phyloP scores from a whole-genome alignment of 2,888 invertebrate species.

The Agapetus fuscipes region DNA sequence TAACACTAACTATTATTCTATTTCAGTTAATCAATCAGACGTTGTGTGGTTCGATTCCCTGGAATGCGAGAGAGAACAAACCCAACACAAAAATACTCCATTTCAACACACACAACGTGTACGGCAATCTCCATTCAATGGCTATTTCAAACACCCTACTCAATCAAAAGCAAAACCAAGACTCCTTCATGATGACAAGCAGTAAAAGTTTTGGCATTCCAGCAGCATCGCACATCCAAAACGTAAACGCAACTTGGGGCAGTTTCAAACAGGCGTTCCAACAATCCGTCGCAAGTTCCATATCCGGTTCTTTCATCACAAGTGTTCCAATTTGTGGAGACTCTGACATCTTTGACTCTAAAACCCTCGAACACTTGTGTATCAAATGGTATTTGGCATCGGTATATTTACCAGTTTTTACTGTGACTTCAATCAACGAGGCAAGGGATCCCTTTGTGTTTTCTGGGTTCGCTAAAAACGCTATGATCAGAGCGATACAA shows the following conservation, averaged over 20 bases:
- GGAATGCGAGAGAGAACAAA: constrained; percentile 32
- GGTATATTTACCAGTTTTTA: constrained; percentile 51
- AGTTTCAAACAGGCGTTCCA: constrained; percentile 43
- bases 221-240: constrained; percentile 37
- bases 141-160: constrained; percentile 20
- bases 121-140: constrained; percentile 41
- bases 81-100: constrained; percentile 26
- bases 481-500: constrained; percentile 37
- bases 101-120: constrained; percentile 45
- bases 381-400: constrained; percentile 60
- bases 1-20: no score
- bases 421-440: constrained; percentile 37
- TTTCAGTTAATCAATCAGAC: constrained; percentile 32
- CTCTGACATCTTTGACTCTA: constrained; percentile 31
- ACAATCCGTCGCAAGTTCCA: constrained; percentile 39
- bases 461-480: constrained; percentile 32
- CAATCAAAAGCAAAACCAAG: no score
- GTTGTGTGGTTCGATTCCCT: constrained; percentile 41
- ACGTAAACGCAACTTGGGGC: constrained; percentile 48
- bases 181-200: constrained; percentile 27
- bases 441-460: constrained; percentile 40
- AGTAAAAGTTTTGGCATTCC: constrained; percentile 33
- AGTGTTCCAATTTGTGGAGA: constrained; percentile 51
- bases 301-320: constrained; percentile 40
- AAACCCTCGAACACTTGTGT: constrained; percentile 42